Evolutionary conservation across 2,113 vertebrate genomes (phyloP).

Genomic region (Microtus montanus): DNA sequence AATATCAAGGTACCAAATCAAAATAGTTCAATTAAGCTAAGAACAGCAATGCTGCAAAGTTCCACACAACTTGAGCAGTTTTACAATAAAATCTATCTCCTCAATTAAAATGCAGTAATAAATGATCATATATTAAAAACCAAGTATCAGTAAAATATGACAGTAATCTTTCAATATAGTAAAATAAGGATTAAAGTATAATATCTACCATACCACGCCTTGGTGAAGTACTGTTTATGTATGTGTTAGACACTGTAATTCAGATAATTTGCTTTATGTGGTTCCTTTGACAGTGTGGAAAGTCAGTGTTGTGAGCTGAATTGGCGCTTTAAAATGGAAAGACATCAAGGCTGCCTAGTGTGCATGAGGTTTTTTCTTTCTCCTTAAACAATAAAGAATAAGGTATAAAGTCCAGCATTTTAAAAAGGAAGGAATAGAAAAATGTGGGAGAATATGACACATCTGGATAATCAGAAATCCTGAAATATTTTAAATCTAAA

Average conservation of each 20-base stretch:
- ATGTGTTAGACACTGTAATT: neutral
- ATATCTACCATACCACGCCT: neutral
- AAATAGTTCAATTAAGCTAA: neutral
- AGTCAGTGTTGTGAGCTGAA: neutral
- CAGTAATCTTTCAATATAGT: neutral
- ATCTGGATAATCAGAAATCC: neutral
- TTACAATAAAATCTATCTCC: neutral
- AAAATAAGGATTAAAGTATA: neutral
- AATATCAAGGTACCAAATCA: neutral
- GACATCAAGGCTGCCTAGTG: too few relatives aligned
- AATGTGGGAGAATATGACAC: too few relatives aligned
- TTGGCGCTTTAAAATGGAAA: neutral
- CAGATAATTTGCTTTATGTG: neutral
- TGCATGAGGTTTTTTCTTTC: too few relatives aligned
- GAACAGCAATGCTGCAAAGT: conserved; percentile 35
- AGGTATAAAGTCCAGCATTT: too few relatives aligned
- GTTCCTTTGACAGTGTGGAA: neutral
- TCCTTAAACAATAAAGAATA: too few relatives aligned
- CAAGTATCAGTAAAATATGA: neutral
- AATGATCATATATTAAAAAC: neutral
- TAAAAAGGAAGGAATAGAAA: too few relatives aligned
- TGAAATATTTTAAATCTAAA: neutral
- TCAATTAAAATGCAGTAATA: neutral
- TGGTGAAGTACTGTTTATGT: neutral
- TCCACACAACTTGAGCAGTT: neutral